A percentile compares a stretch with the other conserved stretches of the same genome.
These are phyloP conservation scores for Larimichthys polyactis DNA, from an alignment of 2,113 vertebrate genomes.

Conservation along the genomic window DNA sequence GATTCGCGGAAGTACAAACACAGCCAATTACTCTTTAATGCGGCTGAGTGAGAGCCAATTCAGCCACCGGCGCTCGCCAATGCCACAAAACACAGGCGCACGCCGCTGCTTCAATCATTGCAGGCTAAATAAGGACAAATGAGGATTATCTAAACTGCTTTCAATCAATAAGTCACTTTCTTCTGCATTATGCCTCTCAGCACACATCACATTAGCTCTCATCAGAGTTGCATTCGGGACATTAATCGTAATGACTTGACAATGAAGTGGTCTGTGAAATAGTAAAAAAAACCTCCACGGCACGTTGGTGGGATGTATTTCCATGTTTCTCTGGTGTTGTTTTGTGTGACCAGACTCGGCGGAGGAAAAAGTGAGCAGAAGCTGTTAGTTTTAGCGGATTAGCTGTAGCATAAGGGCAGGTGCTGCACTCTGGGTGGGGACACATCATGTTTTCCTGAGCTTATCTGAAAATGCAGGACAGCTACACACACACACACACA, in stretches of 20 bases:
- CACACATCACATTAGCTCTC: constrained; percentile 7
- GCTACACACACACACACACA: constrained; percentile 29
- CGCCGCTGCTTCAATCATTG: constrained; percentile 23
- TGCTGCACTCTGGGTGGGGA: constrained; percentile 55
- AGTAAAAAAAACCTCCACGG: not conserved
- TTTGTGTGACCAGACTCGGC: constrained; percentile 40
- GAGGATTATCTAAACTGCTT: constrained; percentile 57
- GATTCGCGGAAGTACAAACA: constrained; percentile 69
- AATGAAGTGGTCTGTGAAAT: not conserved
- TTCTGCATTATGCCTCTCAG: constrained; percentile 17
- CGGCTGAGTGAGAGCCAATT: constrained; percentile 68
- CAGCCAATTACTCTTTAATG: constrained; percentile 75
- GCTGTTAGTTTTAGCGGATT: constrained; percentile 65
- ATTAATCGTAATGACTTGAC: constrained; percentile 14
- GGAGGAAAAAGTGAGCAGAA: constrained; percentile 41
- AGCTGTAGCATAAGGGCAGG: constrained; percentile 47
- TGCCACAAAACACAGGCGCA: constrained; percentile 19
- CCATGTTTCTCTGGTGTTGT: constrained; percentile 27
- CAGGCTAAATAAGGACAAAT: constrained; percentile 54
- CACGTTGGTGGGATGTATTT: not conserved
- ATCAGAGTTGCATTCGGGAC: not conserved
- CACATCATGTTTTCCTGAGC: constrained; percentile 43
- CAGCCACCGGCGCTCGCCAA: constrained; percentile 16
- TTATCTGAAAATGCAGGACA: constrained; percentile 69
- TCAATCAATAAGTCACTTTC: constrained; percentile 59